Evolutionary conservation across 2,113 vertebrate species (phyloP), one percentile per base, ranked within the genome.

Genomic region (Brachionichthys hirsutus): DNA sequence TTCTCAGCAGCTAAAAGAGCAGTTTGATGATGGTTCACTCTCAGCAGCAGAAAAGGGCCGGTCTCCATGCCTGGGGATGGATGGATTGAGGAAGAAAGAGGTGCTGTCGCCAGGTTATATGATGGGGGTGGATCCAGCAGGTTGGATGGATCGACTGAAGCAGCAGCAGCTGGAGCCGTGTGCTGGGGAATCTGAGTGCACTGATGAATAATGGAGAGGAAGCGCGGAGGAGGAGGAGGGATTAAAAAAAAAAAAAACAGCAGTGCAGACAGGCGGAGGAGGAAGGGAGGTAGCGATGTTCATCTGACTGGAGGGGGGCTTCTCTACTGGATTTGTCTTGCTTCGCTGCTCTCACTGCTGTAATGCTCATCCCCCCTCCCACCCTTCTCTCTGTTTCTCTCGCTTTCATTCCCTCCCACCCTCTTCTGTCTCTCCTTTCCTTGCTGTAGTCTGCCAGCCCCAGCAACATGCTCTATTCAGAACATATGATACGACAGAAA

Each of bases 401-500:
- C 48, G 24, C 36, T 60, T 64, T 62, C 10, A 9, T 40, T 67
- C 38, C 54, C 44, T 73, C 36, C 53, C 48, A 58, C 57, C 75
- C 77, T 62, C 43, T 52, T 56, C 64, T 38, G 49, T 60, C 54
- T 55, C 35, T 67, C 49, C 52, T 54, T 11, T 47, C 62, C 54
- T 54, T 18, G 53, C 75, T 73, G 56, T 75, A 86, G 75, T 87
- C n/a, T 86, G 60, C 85, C 77, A 80, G 67, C 82, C 88, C 83
- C 77, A 88, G 87, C 89, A 91, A 91, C 89, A 87, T 54, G 34
- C 73, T 78, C 53, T 24, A 64, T 69, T 66, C 53, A 65, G 69
- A 78, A 87, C 83, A 88, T 73, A 86, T 81, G 83, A 90, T 90
- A 80, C 87, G 93, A 90, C 82, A 87, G 62, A 94, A 92, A 93